Conservation (phyloP, 2,797 vertebrate genomes). For the Crocidura indochinensis region DNA sequence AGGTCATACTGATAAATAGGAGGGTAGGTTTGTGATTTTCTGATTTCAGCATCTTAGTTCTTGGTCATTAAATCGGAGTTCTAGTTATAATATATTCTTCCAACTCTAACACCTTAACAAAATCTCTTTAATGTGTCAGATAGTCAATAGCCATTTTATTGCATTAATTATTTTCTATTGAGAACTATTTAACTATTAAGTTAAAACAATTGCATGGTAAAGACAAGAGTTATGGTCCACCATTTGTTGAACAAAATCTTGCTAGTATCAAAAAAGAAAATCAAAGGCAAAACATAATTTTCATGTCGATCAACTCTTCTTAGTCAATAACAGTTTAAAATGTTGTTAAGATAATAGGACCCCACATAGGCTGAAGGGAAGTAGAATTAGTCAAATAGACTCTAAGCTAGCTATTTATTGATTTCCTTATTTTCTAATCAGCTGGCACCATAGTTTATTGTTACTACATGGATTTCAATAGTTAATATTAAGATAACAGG, state of each 20-base stretch:
- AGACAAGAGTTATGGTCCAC: not conserved
- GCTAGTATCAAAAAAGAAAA: slow-evolving; percentile 44
- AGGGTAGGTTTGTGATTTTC: not conserved
- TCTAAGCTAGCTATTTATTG: not conserved
- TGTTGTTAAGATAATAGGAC: not conserved
- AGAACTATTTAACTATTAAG: not conserved
- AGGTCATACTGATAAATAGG: not conserved
- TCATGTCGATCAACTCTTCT: not conserved
- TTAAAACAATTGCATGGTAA: slow-evolving; percentile 48
- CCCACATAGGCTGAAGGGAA: not conserved
- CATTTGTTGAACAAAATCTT: slow-evolving; percentile 28
- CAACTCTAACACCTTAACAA: not conserved
- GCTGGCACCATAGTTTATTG: not conserved
- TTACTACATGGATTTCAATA: slow-evolving; percentile 14
- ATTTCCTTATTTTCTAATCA: not conserved
- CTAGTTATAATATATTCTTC: not conserved
- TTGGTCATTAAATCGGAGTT: not conserved
- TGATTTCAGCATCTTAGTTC: not conserved
- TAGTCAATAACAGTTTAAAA: not conserved
- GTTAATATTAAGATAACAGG: not conserved
- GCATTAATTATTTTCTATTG: slow-evolving; percentile 55
- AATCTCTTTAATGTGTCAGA: slow-evolving; percentile 1
- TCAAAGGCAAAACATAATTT: slow-evolving; percentile 48
- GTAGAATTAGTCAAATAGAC: not conserved
- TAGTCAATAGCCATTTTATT: slow-evolving; percentile 50